Evolutionary conservation across 1,140 invertebrate genomes (phyloP).

Genomic region (Dreissena rostriformis): DNA sequence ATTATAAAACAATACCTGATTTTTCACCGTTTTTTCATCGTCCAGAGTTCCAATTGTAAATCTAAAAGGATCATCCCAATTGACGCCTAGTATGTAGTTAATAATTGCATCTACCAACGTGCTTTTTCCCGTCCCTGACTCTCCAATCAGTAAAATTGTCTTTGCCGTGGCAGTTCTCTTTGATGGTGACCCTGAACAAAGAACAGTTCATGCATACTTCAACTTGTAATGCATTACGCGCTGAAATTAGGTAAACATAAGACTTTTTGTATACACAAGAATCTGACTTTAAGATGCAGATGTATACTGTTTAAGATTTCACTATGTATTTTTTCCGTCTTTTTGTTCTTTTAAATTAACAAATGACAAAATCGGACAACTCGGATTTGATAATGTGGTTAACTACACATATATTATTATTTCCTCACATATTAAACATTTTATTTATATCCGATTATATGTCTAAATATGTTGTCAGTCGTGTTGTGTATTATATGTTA

Average conservation of each 20-base stretch:
- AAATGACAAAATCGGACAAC: no score
- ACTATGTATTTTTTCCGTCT: no score
- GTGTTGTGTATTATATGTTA: no score
- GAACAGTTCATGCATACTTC: not conserved
- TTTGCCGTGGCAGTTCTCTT: not conserved
- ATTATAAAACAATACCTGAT: not conserved
- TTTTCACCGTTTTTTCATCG: not conserved
- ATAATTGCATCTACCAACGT: slow-evolving; percentile 21
- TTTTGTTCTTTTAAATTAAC: no score
- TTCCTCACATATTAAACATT: no score
- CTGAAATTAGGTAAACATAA: not conserved
- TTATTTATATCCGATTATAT: no score
- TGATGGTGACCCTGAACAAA: not conserved
- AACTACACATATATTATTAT: no score
- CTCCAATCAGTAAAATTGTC: slow-evolving; percentile 14
- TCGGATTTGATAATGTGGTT: no score
- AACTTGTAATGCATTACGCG: not conserved
- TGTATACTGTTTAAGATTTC: no score
- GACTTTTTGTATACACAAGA: not conserved
- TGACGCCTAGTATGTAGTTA: slow-evolving; percentile 44
- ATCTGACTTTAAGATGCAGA: not conserved
- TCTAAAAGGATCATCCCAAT: slow-evolving; percentile 36
- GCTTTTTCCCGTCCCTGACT: slow-evolving; percentile 23
- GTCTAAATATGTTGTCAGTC: no score
- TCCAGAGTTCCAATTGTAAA: slow-evolving; percentile 14